Base-by-base conservation (phyloP, 2,113 vertebrate species). In the Anguilla japonica region DNA sequence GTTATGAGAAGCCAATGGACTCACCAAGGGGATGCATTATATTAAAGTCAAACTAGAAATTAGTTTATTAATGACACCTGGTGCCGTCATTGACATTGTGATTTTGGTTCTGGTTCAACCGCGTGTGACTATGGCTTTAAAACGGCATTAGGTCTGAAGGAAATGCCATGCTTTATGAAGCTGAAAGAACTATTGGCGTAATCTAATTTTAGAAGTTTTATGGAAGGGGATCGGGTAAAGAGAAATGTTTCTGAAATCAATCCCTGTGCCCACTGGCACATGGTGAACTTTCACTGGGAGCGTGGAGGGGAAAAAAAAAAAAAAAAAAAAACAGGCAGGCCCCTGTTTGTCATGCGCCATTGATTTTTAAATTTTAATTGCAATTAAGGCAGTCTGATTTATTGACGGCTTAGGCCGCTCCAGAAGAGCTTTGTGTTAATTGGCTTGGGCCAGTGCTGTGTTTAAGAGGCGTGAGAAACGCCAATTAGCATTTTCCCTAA, bases 341-440 rank as follows among this genome's bases (percentile, higher is more conserved):
- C 60, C 83, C 91, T 84, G 88, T 89, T 93, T 91, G 91, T 91
- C 91, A 92, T 90, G 93, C 93, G 91, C 93, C 90, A 91, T 91
- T 92, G 89, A 88, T 89, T 92, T 85, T 0, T 34, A 86, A 89
- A 93, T 91, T 92, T 94, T 93, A 95, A 95, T 95, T 94, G 94
- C 94, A 94, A 92, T 94, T 95, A 95, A 91, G 4, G 6, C 83
- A 63, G 91, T 90, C 92, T 93, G 92, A 93, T 94, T 95, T 94
- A 94, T 94, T 86, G 91, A 93, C 53, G n/a, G 90, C 88, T 56
- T 85, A 11, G 91, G 88, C 90, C 75, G 84, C 89, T 91, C 90
- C 82, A 79, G 90, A 86, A 41, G 83, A 83, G 84, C 41, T 91
- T 89, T 83, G 29, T 92, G 91, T 87, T 95, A 95, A 95, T 95